These are phyloP conservation scores for Eumaeus atala DNA, from an alignment of 1,140 invertebrate genomes.

Conservation along the genomic window DNA sequence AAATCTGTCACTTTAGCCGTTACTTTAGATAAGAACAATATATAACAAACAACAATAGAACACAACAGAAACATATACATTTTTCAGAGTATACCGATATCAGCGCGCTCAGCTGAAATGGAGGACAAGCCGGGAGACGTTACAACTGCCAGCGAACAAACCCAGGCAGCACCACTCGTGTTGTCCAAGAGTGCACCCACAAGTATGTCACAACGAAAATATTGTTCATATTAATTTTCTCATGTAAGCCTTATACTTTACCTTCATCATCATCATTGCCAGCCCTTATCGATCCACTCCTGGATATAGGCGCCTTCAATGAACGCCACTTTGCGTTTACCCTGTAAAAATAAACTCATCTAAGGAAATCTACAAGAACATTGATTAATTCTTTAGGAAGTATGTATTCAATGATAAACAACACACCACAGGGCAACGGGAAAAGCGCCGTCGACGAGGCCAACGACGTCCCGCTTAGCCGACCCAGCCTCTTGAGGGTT, in stretches of 20 bases:
- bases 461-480: slow-evolving; percentile 49
- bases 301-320: too few species aligned
- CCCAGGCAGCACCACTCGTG: slow-evolving; percentile 76
- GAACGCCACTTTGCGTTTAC: too few species aligned
- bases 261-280: too few species aligned
- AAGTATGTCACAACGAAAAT: slow-evolving; percentile 40
- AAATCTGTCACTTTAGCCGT: too few species aligned
- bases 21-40: too few species aligned
- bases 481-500: slow-evolving; percentile 72
- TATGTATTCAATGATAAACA: slow-evolving; percentile 1
- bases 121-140: slow-evolving; percentile 75
- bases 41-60: not conserved
- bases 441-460: slow-evolving; percentile 47
- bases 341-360: too few species aligned
- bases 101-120: slow-evolving; percentile 78
- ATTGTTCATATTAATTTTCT: too few species aligned
- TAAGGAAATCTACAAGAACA: too few species aligned
- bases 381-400: not conserved
- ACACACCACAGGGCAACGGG: slow-evolving; percentile 46
- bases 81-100: slow-evolving; percentile 69
- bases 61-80: not conserved
- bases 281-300: too few species aligned
- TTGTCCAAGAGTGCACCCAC: slow-evolving; percentile 69
- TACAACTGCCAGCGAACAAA: slow-evolving; percentile 72
- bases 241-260: too few species aligned